Conservation (phyloP, 2,888 invertebrate genomes). For the Drosophila subsilvestris region DNA sequence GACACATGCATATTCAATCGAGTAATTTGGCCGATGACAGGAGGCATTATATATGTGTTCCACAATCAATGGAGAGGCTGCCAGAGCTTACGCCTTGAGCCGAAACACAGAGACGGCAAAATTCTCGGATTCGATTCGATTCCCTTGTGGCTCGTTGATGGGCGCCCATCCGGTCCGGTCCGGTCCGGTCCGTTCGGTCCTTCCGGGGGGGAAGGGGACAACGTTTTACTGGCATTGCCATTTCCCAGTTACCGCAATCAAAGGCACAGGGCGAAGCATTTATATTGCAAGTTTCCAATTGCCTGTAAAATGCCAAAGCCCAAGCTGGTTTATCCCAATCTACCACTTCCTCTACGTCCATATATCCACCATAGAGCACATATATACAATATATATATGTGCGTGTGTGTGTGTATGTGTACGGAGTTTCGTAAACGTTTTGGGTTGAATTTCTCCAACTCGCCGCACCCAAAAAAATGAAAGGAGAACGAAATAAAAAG, state of each 20-base stretch:
- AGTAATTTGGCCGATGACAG: conserved; percentile 42
- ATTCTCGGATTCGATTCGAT: conserved; percentile 27
- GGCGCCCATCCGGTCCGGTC: neutral
- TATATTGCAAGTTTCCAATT: conserved; percentile 50
- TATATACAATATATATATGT: neutral
- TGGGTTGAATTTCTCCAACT: conserved; percentile 6
- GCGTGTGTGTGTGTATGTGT: neutral
- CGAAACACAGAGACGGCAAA: neutral
- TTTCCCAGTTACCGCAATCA: conserved; percentile 45
- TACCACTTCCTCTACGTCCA: neutral
- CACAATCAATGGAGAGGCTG: neutral
- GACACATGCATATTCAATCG: conserved; percentile 64
- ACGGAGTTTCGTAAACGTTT: conserved; percentile 1
- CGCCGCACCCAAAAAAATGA: conserved; percentile 1
- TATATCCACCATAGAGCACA: too few relatives aligned
- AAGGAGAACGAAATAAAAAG: conserved; percentile 2
- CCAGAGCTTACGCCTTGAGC: neutral
- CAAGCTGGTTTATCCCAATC: conserved; percentile 24
- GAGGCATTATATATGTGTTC: conserved; percentile 26
- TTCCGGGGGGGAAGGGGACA: conserved; percentile 21
- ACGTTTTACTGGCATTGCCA: conserved; percentile 36
- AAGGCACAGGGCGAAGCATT: conserved; percentile 33
- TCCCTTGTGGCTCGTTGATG: conserved; percentile 39
- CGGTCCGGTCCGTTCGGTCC: conserved; percentile 25
- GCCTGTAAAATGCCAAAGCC: conserved; percentile 40